Evolutionary conservation across 2,113 vertebrate genomes (phyloP).

Genomic region (Loxodonta africana): DNA sequence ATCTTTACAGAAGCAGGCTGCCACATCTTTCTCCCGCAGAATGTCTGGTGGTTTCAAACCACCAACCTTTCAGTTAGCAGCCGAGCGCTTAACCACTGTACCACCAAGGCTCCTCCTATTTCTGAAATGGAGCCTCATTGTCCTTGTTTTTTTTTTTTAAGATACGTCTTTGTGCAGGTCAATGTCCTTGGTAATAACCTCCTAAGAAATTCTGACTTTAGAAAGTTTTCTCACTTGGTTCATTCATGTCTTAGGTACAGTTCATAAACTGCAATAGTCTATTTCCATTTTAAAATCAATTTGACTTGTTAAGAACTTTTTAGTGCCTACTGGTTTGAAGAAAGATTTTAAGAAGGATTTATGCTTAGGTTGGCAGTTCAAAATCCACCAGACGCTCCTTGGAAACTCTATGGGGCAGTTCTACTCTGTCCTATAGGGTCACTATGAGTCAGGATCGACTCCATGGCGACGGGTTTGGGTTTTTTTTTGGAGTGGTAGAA

Average conservation of each 20-base stretch:
- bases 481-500: background rate
- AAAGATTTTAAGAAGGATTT: background rate
- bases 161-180: background rate
- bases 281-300: background rate
- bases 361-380: background rate
- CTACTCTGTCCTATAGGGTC: too few species aligned
- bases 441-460: too few species aligned
- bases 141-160: background rate
- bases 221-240: slow-evolving; percentile 14
- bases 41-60: background rate
- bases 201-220: slow-evolving; percentile 53
- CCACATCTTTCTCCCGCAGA: background rate
- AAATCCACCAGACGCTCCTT: too few species aligned
- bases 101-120: background rate
- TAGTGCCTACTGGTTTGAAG: slow-evolving; percentile 28
- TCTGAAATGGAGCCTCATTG: background rate
- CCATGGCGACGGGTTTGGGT: too few species aligned
- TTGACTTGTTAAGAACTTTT: slow-evolving; percentile 22
- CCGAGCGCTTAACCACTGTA: background rate
- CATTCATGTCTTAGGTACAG: background rate
- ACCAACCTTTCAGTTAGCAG: background rate
- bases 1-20: background rate
- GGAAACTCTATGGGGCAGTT: too few species aligned
- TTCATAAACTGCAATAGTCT: background rate
- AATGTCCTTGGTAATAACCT: slow-evolving; percentile 30